These are phyloP conservation scores for Abscondita cerata DNA, from an alignment of 2,888 invertebrate genomes.

Conservation along the genomic window DNA sequence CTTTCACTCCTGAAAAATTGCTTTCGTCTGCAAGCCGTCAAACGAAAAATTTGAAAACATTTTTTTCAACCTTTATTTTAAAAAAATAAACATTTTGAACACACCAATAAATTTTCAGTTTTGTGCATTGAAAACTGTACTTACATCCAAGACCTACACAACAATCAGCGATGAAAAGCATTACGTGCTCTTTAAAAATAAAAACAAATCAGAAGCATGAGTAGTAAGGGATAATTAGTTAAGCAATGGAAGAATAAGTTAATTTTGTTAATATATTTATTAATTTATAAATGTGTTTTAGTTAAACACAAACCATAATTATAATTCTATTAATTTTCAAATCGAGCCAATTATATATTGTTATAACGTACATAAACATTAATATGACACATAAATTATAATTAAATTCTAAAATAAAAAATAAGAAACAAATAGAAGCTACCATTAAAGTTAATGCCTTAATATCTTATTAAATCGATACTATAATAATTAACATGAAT, in stretches of 20 bases:
- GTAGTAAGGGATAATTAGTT: conserved; percentile 15
- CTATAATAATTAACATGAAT: conserved; percentile 10
- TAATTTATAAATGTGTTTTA: conserved; percentile 26
- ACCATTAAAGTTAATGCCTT: conserved; percentile 31
- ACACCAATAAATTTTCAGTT: no score
- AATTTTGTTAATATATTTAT: conserved; percentile 28
- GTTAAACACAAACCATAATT: conserved; percentile 23
- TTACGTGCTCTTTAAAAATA: background rate
- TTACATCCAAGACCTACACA: no score
- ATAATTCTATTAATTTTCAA: conserved; percentile 16
- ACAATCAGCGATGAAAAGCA: background rate
- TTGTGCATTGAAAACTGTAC: no score
- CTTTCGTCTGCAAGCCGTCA: no score
- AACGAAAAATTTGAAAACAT: no score
- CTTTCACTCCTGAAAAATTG: no score
- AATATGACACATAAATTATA: conserved; percentile 36
- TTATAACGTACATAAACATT: conserved; percentile 30
- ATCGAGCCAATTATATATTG: conserved; percentile 9
- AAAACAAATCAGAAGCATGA: conserved; percentile 1
- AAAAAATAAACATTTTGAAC: no score
- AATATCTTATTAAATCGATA: conserved; percentile 12
- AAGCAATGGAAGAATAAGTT: conserved; percentile 23
- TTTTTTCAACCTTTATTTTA: no score
- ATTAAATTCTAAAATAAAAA: conserved; percentile 27
- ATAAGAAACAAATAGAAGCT: conserved; percentile 29